Evolutionary conservation across 1,140 invertebrate genomes (phyloP).

Genomic region (Drosophila micromelanica): DNA sequence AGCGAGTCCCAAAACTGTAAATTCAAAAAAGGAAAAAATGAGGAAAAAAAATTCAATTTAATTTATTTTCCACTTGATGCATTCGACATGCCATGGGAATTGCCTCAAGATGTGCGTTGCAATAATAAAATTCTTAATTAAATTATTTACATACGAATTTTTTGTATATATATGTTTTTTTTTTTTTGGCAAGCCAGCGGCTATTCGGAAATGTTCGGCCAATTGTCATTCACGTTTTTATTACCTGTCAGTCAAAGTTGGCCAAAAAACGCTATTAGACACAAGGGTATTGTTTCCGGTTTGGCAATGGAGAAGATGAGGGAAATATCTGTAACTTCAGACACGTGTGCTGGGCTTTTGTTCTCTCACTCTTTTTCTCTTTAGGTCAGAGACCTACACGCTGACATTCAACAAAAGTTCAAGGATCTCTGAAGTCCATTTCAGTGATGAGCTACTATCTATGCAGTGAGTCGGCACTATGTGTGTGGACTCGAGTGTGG

Average conservation of each 20-base stretch:
- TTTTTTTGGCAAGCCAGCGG: too few species aligned
- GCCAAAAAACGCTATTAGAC: conserved; percentile 36
- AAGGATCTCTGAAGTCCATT: conserved; percentile 46
- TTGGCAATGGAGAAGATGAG: neutral
- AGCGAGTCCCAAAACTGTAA: conserved; percentile 38
- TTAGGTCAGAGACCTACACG: conserved; percentile 43
- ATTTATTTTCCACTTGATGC: conserved; percentile 22
- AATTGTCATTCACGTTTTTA: conserved; percentile 43
- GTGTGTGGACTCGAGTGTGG: conserved; percentile 3
- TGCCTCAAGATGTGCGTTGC: conserved; percentile 27
- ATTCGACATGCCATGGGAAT: conserved; percentile 14
- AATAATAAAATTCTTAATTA: conserved; percentile 76
- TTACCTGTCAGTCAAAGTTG: conserved; percentile 34
- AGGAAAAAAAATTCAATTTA: conserved; percentile 65
- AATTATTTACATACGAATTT: conserved; percentile 80
- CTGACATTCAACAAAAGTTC: conserved; percentile 72
- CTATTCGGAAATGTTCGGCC: conserved; percentile 14
- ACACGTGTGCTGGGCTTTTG: conserved; percentile 15
- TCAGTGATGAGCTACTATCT: conserved; percentile 6
- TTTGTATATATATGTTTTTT: conserved; percentile 47
- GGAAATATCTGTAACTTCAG: neutral
- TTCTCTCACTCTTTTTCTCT: neutral
- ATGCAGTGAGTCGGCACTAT: conserved; percentile 22
- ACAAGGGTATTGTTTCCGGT: neutral
- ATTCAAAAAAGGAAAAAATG: conserved; percentile 50